These are phyloP conservation scores for Hippocampus mohnikei DNA, from an alignment of 2,113 vertebrate species.

Conservation along the genomic window DNA sequence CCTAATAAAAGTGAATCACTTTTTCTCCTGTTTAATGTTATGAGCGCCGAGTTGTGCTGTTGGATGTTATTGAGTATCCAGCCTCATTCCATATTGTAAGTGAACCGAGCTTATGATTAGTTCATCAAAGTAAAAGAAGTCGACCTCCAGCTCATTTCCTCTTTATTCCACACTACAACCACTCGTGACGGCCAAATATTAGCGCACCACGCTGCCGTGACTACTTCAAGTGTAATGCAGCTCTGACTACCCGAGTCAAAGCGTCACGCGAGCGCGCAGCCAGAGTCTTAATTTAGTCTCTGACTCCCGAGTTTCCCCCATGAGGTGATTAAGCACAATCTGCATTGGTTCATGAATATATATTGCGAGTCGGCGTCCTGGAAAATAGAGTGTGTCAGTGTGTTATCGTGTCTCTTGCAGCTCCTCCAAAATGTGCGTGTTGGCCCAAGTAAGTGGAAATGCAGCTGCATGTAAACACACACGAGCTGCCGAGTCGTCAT, in stretches of 20 bases:
- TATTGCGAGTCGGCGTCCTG: constrained; percentile 46
- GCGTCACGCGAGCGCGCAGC: constrained; percentile 15
- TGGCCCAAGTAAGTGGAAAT: constrained; percentile 36
- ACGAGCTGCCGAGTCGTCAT: neutral
- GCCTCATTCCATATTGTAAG: neutral
- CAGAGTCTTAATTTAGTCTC: constrained; percentile 17
- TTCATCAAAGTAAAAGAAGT: neutral
- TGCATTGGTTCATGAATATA: constrained; percentile 57
- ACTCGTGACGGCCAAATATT: neutral
- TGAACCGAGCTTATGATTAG: neutral
- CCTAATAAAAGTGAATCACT: neutral
- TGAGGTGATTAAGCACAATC: constrained; percentile 38
- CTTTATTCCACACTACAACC: neutral
- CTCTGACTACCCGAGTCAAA: constrained; percentile 17
- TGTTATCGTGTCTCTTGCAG: constrained; percentile 37
- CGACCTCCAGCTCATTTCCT: neutral
- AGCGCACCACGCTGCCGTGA: neutral
- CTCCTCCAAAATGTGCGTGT: constrained; percentile 18
- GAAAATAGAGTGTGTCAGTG: constrained; percentile 50
- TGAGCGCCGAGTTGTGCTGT: neutral
- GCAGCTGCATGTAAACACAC: constrained; percentile 35
- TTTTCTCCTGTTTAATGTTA: neutral
- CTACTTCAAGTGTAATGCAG: neutral
- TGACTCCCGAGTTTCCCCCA: constrained; percentile 36
- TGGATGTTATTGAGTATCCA: neutral